Conservation (phyloP, 1,140 invertebrate genomes). For the Polypedilum vanderplanki region DNA sequence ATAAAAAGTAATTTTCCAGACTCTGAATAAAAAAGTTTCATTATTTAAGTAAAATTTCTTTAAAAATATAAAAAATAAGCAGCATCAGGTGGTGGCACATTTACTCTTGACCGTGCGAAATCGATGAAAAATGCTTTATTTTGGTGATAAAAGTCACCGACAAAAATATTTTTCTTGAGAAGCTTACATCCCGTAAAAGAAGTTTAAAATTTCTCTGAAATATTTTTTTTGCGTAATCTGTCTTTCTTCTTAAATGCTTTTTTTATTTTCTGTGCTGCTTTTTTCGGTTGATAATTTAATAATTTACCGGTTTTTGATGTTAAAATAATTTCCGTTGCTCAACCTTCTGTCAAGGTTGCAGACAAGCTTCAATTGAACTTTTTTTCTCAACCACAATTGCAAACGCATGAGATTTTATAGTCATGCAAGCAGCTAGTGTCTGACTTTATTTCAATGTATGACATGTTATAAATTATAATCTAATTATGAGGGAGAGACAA, state of each 20-base stretch:
- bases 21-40: too few species aligned
- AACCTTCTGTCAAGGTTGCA: constrained; percentile 16
- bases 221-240: too few species aligned
- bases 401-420: neutral
- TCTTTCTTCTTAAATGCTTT: too few species aligned
- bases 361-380: constrained; percentile 9
- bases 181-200: neutral
- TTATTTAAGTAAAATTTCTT: too few species aligned
- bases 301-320: constrained; percentile 12
- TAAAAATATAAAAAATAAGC: neutral
- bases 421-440: neutral
- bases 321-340: constrained; percentile 3
- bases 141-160: constrained; percentile 10
- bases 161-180: neutral
- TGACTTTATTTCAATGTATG: neutral
- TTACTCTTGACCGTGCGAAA: neutral
- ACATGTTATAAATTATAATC: neutral
- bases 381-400: neutral
- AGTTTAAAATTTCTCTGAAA: too few species aligned
- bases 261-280: neutral
- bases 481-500: constrained; percentile 7
- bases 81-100: neutral
- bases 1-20: too few species aligned
- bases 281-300: constrained; percentile 14
- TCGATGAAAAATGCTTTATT: constrained; percentile 2